A percentile compares a stretch with the other conserved stretches of the same genome.
phyloP scores from a whole-genome alignment of 2,113 vertebrate genomes.

The Scortum barcoo region DNA sequence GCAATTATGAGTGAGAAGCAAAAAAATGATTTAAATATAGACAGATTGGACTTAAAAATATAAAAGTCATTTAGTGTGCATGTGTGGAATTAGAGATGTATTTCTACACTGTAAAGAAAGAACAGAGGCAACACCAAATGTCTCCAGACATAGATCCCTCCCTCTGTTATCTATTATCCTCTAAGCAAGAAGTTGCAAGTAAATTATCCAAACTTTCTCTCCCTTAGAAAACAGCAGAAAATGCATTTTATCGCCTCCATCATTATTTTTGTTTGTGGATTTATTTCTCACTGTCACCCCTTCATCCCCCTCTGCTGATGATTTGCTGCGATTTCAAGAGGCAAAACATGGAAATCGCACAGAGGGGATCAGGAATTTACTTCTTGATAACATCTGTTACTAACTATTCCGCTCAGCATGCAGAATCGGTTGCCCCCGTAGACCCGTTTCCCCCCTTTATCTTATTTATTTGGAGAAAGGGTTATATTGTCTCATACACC shows the following conservation, averaged over 20 bases:
- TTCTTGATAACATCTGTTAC: slow-evolving; percentile 73
- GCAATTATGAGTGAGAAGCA: not conserved
- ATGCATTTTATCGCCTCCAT: slow-evolving; percentile 28
- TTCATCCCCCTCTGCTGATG: slow-evolving; percentile 43
- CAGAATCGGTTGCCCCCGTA: slow-evolving; percentile 64
- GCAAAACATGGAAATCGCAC: slow-evolving; percentile 70
- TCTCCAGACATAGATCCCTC: slow-evolving; percentile 1
- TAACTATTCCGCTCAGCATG: slow-evolving; percentile 68
- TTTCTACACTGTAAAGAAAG: not conserved
- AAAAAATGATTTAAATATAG: not conserved
- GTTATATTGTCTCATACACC: slow-evolving; percentile 72
- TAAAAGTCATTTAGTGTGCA: not conserved
- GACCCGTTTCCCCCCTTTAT: slow-evolving; percentile 54
- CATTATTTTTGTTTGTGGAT: slow-evolving; percentile 45
- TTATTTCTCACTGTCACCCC: slow-evolving; percentile 45
- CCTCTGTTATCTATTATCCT: slow-evolving; percentile 30
- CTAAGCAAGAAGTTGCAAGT: slow-evolving; percentile 11
- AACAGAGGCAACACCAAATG: not conserved
- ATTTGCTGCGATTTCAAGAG: slow-evolving; percentile 57
- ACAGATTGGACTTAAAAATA: not conserved
- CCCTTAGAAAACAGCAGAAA: slow-evolving; percentile 33
- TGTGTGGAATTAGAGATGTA: not conserved
- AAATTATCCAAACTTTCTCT: slow-evolving; percentile 43
- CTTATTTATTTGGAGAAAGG: slow-evolving; percentile 77
- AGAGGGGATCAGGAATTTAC: slow-evolving; percentile 71